Percentiles rank a stretch among this genome's conserved stretches.
Evolutionary conservation across 2,797 vertebrate genomes (phyloP).

Genomic region (Pyrocephalus nanus): DNA sequence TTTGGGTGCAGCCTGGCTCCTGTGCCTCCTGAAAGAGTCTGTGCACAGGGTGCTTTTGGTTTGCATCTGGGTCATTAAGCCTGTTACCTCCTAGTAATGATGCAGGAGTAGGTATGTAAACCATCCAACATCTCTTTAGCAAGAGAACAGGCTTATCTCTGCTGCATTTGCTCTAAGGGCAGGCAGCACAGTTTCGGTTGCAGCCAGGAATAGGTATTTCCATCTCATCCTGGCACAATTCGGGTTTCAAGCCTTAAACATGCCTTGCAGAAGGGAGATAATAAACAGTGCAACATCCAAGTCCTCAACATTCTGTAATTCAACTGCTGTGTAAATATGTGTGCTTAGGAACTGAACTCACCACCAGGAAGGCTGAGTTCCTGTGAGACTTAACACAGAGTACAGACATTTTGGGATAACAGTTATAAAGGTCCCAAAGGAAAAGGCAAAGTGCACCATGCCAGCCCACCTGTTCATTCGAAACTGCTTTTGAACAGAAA

Average conservation of each 20-base stretch:
- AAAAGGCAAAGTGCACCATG: background rate
- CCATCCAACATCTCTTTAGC: background rate
- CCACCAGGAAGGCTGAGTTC: background rate
- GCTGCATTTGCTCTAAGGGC: background rate
- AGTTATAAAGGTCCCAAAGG: background rate
- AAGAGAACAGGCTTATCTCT: background rate
- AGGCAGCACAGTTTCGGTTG: background rate
- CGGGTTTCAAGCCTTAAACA: background rate
- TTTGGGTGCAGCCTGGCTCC: background rate
- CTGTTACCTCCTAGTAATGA: background rate
- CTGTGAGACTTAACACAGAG: background rate
- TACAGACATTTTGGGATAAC: background rate
- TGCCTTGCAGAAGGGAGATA: background rate
- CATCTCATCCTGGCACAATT: background rate
- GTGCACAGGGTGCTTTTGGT: background rate
- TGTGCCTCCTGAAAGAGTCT: fast-evolving
- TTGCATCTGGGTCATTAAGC: background rate
- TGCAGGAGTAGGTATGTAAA: background rate
- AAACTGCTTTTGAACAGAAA: background rate
- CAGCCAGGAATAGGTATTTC: background rate
- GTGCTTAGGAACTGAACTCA: background rate
- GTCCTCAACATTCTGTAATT: background rate
- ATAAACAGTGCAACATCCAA: background rate
- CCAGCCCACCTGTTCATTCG: background rate
- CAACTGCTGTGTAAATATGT: background rate